Evolutionary conservation across 2,888 invertebrate genomes (phyloP).

Genomic region (Ophion obscuratus): DNA sequence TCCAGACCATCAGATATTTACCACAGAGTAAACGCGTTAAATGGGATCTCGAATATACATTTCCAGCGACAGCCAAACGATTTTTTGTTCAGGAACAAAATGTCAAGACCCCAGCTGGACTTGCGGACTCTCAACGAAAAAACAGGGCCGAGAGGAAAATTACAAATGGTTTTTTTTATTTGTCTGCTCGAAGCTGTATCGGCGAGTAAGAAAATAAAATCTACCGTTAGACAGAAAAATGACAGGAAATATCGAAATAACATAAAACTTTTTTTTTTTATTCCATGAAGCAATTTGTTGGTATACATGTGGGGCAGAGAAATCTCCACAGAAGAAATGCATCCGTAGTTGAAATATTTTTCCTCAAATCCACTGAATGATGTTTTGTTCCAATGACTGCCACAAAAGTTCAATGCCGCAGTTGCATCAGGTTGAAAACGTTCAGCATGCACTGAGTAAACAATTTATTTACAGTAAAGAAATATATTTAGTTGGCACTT

Average conservation of each 20-base stretch:
- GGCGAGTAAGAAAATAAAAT: background rate
- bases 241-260: background rate
- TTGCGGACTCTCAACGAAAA: background rate
- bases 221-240: background rate
- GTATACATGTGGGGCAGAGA: too few species aligned
- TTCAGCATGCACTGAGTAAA: too few species aligned
- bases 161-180: background rate
- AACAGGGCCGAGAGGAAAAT: background rate
- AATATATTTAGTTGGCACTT: too few species aligned
- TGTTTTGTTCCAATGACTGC: too few species aligned
- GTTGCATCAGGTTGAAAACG: too few species aligned
- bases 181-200: background rate
- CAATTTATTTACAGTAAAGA: too few species aligned
- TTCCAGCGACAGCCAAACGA: background rate
- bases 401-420: too few species aligned
- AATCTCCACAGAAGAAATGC: too few species aligned
- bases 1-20: background rate
- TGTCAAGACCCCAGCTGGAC: background rate
- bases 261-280: too few species aligned
- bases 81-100: background rate
- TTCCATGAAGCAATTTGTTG: too few species aligned
- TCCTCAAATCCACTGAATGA: too few species aligned
- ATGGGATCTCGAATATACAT: background rate
- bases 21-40: conserved; percentile 16
- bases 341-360: too few species aligned